Evolutionary conservation across 2,113 vertebrate species (phyloP), one percentile per base, ranked within the genome.

Genomic region (Monopterus albus): DNA sequence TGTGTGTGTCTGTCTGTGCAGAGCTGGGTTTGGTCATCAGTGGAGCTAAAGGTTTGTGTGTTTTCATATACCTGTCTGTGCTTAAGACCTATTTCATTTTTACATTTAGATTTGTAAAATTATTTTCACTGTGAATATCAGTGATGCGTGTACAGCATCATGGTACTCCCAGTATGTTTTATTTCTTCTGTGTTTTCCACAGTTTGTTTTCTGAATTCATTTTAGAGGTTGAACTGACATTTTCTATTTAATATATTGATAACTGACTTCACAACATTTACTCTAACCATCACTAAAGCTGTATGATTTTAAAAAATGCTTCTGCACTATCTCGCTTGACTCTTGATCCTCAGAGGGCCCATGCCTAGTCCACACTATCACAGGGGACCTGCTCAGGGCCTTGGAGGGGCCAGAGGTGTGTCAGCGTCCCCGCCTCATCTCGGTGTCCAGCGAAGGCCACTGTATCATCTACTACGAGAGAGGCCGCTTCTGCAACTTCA

Each of bases 401-500:
- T 93, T 99, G 20, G 98, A 99, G 87, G 98, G 98, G 46, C 96
- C 97, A 2, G 97, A 98, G 82, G 94, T 96, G 87, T 99, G 98
- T 77, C 91, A 94, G 84, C 94, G 93, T 58, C 98, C 98, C 10
- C 96, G 97, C 40, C 89, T 99, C 89, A 99, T 99, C 90, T 98
- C 97, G 0, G 98, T 99, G 60, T 99, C 98, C 86, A 99, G 98
- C 29, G 98, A 99, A 91, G 98, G 98, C 72, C 98, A 99, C 92
- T 99, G 97, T 87, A 97, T 99, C 91, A 98, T 99, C 86, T 96
- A 97, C 94, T 99, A 99, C 6, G 97, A 99, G 85, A 89, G 97
- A 77, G 97, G 98, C 18, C 94, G 94, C 29, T 98, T 99, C 92
- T 98, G 96, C 92, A 99, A 98, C 91, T 98, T 99, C 91, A 99